Evolutionary conservation across 2,113 vertebrate species (phyloP).

Genomic region (Seriola rivoliana): DNA sequence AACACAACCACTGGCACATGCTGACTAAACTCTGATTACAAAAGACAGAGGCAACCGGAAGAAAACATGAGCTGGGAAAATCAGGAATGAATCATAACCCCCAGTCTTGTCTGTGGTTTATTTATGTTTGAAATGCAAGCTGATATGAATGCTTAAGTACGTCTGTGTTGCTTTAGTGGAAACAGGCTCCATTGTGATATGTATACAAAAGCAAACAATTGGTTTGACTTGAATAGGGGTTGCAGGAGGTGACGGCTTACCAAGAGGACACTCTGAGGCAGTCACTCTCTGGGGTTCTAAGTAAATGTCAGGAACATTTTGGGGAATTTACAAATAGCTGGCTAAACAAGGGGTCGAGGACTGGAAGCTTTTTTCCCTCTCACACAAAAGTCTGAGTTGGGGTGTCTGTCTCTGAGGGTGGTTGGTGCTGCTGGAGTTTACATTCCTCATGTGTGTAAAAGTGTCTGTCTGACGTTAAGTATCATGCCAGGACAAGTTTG

Average conservation of each 20-base stretch:
- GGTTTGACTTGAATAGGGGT: not conserved
- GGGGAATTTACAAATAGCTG: not conserved
- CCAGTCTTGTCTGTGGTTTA: not conserved
- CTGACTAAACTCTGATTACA: constrained; percentile 4
- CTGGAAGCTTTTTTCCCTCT: not conserved
- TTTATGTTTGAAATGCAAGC: not conserved
- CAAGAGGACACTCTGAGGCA: not conserved
- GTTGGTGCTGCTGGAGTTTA: constrained; percentile 3
- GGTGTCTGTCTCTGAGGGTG: not conserved
- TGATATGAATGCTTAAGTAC: not conserved
- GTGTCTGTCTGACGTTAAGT: not conserved
- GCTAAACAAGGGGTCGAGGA: not conserved
- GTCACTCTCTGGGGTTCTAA: not conserved
- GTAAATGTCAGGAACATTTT: constrained; percentile 8
- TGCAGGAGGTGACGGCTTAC: not conserved
- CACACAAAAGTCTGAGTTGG: not conserved
- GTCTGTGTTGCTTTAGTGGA: not conserved
- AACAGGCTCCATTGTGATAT: not conserved
- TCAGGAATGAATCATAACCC: constrained; percentile 61
- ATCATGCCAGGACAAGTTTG: constrained; percentile 20
- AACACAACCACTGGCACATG: not conserved
- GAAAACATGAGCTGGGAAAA: constrained; percentile 56
- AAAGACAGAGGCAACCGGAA: not conserved
- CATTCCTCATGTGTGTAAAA: constrained; percentile 38
- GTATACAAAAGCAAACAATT: not conserved